Percentiles rank a stretch among this genome's conserved stretches.
These are phyloP conservation scores for Cepaea hortensis DNA, from an alignment of 2,888 invertebrate genomes.

Conservation along the genomic window DNA sequence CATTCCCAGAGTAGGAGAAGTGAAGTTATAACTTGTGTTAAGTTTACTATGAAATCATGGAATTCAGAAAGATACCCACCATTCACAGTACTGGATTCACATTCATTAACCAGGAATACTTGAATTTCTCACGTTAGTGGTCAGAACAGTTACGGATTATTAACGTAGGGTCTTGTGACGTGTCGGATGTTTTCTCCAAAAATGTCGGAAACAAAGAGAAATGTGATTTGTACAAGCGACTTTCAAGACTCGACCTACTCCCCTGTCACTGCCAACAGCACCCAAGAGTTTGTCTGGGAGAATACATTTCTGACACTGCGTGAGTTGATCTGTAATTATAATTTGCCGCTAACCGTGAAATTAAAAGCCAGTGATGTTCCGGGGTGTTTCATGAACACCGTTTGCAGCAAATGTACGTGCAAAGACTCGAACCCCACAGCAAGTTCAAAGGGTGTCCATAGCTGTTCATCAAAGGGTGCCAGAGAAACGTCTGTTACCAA, in stretches of 20 bases:
- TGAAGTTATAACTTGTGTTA: no score
- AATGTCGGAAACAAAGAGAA: slow-evolving; percentile 31
- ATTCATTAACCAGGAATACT: no score
- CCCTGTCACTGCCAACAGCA: slow-evolving; percentile 3
- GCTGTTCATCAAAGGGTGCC: neutral
- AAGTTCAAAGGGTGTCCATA: neutral
- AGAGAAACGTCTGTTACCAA: neutral
- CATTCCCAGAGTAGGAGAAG: no score
- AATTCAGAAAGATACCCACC: no score
- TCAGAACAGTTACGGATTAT: no score
- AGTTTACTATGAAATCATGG: no score
- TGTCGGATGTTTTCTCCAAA: neutral
- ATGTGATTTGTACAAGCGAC: slow-evolving; percentile 8
- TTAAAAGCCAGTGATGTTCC: slow-evolving; percentile 54
- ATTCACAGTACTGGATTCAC: no score
- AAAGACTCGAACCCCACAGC: neutral
- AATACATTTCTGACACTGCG: slow-evolving; percentile 58
- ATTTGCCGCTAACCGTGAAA: slow-evolving; percentile 56
- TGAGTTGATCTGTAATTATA: slow-evolving; percentile 57
- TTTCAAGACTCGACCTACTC: neutral
- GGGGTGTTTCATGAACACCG: slow-evolving; percentile 18
- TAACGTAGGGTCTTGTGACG: neutral
- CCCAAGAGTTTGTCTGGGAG: slow-evolving; percentile 59
- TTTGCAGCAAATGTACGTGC: neutral
- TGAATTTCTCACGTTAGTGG: no score